Evolutionary conservation across 1,140 invertebrate genomes (phyloP).

Genomic region (Stenopsyche tienmushanensis): DNA sequence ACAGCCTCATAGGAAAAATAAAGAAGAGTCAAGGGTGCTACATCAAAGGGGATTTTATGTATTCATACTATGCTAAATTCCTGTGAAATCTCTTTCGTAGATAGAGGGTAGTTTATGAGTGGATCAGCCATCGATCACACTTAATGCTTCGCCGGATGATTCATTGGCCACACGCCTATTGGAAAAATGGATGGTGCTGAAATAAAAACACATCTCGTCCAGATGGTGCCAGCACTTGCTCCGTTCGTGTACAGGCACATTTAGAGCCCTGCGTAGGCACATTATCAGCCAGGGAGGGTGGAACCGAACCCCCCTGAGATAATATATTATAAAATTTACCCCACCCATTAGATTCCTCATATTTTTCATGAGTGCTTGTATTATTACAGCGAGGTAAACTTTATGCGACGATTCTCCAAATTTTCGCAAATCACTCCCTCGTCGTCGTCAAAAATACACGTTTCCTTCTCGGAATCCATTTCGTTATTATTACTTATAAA

Average conservation of each 20-base stretch:
- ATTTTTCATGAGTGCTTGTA: background rate
- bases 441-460: slow-evolving; percentile 15
- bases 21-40: too few relatives aligned
- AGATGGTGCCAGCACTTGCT: slow-evolving; percentile 2
- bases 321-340: slow-evolving; percentile 13
- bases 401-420: background rate
- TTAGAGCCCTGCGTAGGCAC: background rate
- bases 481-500: too few relatives aligned
- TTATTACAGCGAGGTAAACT: background rate
- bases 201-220: slow-evolving; percentile 18
- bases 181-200: slow-evolving; percentile 17
- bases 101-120: slow-evolving; percentile 29
- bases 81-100: too few relatives aligned
- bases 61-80: too few relatives aligned
- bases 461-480: too few relatives aligned
- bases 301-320: background rate
- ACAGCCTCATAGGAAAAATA: too few relatives aligned
- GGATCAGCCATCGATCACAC: slow-evolving; percentile 34
- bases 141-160: slow-evolving; percentile 32
- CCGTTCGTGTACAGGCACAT: background rate
- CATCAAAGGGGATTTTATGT: too few relatives aligned
- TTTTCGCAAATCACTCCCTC: slow-evolving; percentile 18
- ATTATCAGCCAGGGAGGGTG: background rate
- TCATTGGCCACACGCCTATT: slow-evolving; percentile 26
- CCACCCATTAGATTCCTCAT: background rate